A percentile compares a stretch with the other conserved stretches of the same genome.
Evolutionary conservation across 2,888 invertebrate genomes (phyloP).

Genomic region (Cephalotes varians): DNA sequence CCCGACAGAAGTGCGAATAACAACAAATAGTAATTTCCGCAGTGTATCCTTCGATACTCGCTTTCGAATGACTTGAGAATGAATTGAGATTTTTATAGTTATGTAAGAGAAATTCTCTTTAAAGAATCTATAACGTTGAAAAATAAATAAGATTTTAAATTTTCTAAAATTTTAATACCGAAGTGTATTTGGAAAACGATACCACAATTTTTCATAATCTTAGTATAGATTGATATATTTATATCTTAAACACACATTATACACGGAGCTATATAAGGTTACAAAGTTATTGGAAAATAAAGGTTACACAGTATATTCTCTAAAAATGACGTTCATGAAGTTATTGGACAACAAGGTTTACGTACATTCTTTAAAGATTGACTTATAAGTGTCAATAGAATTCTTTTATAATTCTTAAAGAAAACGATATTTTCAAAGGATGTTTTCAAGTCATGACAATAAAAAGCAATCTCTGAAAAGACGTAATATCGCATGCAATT

Average conservation of each 20-base stretch:
- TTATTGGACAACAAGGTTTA: not conserved
- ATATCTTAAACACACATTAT: not conserved
- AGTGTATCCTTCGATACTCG: not conserved
- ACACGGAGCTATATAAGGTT: not conserved
- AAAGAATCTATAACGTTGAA: not conserved
- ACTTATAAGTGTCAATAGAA: not conserved
- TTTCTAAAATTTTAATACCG: not conserved
- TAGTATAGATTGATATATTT: not conserved
- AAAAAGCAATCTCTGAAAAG: not conserved
- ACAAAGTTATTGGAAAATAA: conserved; percentile 18
- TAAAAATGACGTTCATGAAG: not conserved
- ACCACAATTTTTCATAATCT: not conserved
- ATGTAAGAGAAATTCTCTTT: not conserved
- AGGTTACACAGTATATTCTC: not conserved
- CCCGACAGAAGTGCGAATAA: not conserved
- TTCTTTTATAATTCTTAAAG: not conserved
- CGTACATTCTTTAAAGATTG: not conserved
- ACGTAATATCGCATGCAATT: not conserved
- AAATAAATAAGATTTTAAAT: not conserved
- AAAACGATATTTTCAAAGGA: not conserved
- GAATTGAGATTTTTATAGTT: not conserved
- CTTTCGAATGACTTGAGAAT: not conserved
- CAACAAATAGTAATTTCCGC: conserved; percentile 8
- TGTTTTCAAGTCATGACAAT: not conserved
- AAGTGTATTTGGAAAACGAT: not conserved